Conservation (phyloP, 2,888 invertebrate genomes). For the Luffia ferchaultella region DNA sequence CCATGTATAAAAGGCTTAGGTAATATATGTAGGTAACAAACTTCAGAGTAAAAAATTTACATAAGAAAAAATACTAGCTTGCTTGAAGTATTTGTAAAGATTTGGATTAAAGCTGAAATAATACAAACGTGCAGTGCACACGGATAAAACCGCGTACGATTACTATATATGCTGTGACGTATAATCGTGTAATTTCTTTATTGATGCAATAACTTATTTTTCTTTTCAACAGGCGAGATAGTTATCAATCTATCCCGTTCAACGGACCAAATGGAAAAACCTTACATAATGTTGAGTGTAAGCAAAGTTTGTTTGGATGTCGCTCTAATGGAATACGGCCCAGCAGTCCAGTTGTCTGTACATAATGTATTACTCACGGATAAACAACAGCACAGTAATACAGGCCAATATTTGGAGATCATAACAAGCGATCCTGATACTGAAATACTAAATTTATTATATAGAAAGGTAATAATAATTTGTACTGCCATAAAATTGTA, state of each 20-base stretch:
- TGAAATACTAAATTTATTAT: conserved; percentile 76
- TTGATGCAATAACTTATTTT: too few relatives aligned
- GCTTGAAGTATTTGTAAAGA: too few relatives aligned
- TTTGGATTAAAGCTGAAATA: too few relatives aligned
- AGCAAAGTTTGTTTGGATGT: conserved; percentile 76
- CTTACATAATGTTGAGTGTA: conserved; percentile 77
- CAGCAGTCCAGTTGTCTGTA: conserved; percentile 74
- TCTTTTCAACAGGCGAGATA: conserved; percentile 66
- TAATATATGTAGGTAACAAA: too few relatives aligned
- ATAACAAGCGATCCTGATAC: conserved; percentile 68
- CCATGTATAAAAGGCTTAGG: too few relatives aligned
- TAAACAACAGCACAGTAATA: conserved; percentile 75
- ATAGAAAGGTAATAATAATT: conserved; percentile 71
- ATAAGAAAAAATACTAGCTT: too few relatives aligned
- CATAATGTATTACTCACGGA: conserved; percentile 70
- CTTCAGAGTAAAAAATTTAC: too few relatives aligned
- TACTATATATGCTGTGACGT: too few relatives aligned
- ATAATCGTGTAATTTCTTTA: too few relatives aligned
- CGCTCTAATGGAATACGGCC: conserved; percentile 81
- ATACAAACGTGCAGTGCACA: too few relatives aligned
- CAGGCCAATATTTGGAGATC: conserved; percentile 81
- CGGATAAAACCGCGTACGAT: too few relatives aligned
- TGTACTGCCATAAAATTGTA: not conserved
- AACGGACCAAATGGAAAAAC: conserved; percentile 71
- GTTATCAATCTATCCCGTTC: conserved; percentile 72